Base-by-base conservation (phyloP, 2,113 vertebrate genomes). In the Phaethornis superciliosus region DNA sequence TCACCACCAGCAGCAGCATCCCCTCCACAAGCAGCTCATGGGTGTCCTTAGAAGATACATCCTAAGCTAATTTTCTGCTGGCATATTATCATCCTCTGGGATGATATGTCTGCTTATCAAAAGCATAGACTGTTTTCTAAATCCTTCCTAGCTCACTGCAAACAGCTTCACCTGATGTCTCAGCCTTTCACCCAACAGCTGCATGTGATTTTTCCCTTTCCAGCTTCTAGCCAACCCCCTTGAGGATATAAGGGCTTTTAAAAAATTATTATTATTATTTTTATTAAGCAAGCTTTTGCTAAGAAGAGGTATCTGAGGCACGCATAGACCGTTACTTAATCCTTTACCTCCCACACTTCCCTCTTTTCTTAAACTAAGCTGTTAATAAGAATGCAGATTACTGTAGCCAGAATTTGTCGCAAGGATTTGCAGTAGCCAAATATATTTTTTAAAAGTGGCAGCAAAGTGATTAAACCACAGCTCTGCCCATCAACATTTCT, bases 331-430 rank as follows among this genome's bases (percentile, higher is more conserved):
- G 26, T 79, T 94, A 64, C 91, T 91, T 92, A 97, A 96, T 95
- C 93, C 94, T 89, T 87, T 90, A 87, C 89, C 82, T 89, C 92
- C 92, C 77, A 96, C 95, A 88, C 54, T 49, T 74, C 42, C 81
- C 52, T 85, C 80, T 91, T 94, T 92, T 90, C 77, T 87, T 82
- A 95, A 94, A 84, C 77, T 55, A 87, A 95, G 80, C 88, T 92
- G 81, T 80, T 97, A 95, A 92, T 95, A 97, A 97, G 95, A 95
- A 91, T 95, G 88, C 71, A 95, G 94, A 96, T 95, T 89, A 87
- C 85, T 90, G 72, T 37, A 85, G 74, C 47, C 92, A 77, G 88
- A 85, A 95, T 95, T 95, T 92, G 93, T 40, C 78, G 85, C 51
- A 81, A 71, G 82, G 90, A 47, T 88, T 83, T 75, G 68, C 60